Percentiles rank a stretch among this genome's conserved stretches.
Conservation (phyloP, 2,113 vertebrate species). For the Pogona vitticeps region DNA sequence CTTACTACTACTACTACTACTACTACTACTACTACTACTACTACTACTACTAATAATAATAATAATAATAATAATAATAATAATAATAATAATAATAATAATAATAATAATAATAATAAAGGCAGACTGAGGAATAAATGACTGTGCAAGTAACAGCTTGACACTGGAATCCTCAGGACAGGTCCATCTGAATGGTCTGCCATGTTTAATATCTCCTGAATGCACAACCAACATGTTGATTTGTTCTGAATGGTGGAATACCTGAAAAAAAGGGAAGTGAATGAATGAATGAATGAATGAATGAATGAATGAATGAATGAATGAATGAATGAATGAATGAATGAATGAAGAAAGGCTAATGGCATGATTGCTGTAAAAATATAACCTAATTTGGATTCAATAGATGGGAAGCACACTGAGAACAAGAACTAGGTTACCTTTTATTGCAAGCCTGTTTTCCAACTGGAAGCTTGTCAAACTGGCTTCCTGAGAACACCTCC, state of each 20-base stretch:
- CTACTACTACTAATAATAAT: no score
- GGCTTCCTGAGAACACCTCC: background rate
- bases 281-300: no score
- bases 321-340: no score
- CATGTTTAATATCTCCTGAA: background rate
- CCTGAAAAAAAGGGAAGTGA: background rate
- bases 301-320: no score
- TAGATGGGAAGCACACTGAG: background rate
- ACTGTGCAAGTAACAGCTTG: background rate
- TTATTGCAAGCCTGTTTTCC: background rate
- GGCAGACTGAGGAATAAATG: background rate
- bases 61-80: no score
- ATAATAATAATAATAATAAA: no score
- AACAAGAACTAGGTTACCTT: background rate
- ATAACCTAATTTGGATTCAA: background rate
- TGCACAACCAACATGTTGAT: background rate
- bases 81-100: no score
- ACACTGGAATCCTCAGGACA: background rate
- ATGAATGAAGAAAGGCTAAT: no score
- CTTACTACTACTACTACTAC: no score
- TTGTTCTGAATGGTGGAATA: background rate
- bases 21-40: no score
- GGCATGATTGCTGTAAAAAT: background rate
- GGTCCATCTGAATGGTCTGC: background rate
- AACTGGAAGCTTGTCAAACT: background rate